A percentile compares a stretch with the other conserved stretches of the same genome.
Evolutionary conservation across 1,140 invertebrate genomes (phyloP).

Genomic region (Drosophila nikananu): DNA sequence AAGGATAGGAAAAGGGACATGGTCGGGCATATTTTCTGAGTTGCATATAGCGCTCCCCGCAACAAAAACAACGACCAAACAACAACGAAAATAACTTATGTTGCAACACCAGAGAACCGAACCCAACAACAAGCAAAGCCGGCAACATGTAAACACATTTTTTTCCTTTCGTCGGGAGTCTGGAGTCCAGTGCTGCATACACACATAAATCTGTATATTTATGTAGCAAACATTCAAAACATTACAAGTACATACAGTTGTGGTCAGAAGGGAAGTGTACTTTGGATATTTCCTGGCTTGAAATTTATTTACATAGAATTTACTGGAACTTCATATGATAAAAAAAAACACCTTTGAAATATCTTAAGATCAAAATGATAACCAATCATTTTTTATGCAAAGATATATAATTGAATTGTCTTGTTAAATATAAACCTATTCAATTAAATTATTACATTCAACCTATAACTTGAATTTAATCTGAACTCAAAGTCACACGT

Average conservation of each 20-base stretch:
- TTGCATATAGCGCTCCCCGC: slow-evolving; percentile 42
- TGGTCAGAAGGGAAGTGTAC: neutral
- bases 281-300: neutral
- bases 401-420: no score
- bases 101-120: slow-evolving; percentile 43
- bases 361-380: no score
- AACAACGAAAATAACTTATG: slow-evolving; percentile 57
- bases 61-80: slow-evolving; percentile 24
- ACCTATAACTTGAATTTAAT: no score
- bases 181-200: slow-evolving; percentile 22
- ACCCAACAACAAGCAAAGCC: slow-evolving; percentile 21
- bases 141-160: slow-evolving; percentile 43
- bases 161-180: neutral
- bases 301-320: neutral
- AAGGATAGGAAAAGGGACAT: slow-evolving; percentile 26
- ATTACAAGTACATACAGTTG: slow-evolving; percentile 24
- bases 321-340: neutral
- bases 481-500: no score
- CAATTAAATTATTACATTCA: no score
- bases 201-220: neutral
- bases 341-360: neutral
- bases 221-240: slow-evolving; percentile 21
- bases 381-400: no score
- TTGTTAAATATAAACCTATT: no score
- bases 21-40: slow-evolving; percentile 18